Evolutionary conservation across 2,113 vertebrate genomes (phyloP), one percentile per base, ranked within the genome.

Genomic region (Nerophis lumbriciformis): DNA sequence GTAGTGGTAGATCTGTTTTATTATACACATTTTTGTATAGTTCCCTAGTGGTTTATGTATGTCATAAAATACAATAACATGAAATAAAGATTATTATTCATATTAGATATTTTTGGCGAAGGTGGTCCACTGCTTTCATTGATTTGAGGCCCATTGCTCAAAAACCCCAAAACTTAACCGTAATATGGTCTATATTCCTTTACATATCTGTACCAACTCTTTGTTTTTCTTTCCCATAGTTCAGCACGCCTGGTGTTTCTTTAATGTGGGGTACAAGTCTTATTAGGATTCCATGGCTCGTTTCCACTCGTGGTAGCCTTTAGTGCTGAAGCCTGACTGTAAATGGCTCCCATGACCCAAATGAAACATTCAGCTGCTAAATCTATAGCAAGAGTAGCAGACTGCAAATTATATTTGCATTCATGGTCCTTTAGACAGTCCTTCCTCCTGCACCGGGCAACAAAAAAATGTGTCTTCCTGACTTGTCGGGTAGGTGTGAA

Each of bases 261-360:
- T 35, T 54, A 28, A 54, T 54, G 53, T 54, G 35, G 53, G 36
- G 35, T 36, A 15, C 10, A 15, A 37, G 53, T 6, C 35, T 36
- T 54, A 54, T 38, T 37, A 38, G 53, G 53, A 54, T 54, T 54
- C 53, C 53, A 54, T 8, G 36, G 28, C 53, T 54, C 37, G 53
- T 36, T 54, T 54, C 53, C 35, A 38, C 35, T 54, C 14, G 38
- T 16, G 36, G 53, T 38, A 54, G 53, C 53, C 39, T 54, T 54
- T 54, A 38, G 53, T 54, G 53, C 35, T 38, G 36, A 54, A 54
- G 36, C 8, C 53, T 38, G 36, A 54, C 53, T 54, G 15, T 6
- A 54, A 54, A 37, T 54, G 53, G 36, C 28, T 54, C 53, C 53
- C 53, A 28, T 54, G 53, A 54, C 14, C 53, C 28, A 54, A 54